Evolutionary conservation across 1,140 invertebrate species (phyloP).

Genomic region (Drosophila bipectinata): DNA sequence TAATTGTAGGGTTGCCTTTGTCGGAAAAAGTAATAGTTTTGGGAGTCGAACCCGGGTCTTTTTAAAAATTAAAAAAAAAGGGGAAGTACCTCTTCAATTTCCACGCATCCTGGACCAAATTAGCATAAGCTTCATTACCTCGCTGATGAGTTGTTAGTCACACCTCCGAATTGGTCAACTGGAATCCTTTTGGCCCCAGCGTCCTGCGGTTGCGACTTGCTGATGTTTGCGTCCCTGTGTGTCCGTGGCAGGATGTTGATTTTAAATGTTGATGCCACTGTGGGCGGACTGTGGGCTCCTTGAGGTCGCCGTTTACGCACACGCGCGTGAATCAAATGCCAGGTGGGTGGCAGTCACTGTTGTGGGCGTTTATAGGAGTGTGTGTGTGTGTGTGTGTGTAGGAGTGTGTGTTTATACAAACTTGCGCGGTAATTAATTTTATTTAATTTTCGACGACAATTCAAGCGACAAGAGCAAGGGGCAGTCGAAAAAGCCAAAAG

Average conservation of each 20-base stretch:
- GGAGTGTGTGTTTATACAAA: slow-evolving; percentile 44
- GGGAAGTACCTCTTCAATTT: background rate
- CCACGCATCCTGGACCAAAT: background rate
- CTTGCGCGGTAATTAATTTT: slow-evolving; percentile 79
- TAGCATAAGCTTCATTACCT: background rate
- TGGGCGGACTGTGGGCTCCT: slow-evolving; percentile 31
- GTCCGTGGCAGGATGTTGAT: background rate
- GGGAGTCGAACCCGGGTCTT: no score
- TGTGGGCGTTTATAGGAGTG: background rate
- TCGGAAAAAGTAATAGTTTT: no score
- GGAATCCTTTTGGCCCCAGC: slow-evolving; percentile 16
- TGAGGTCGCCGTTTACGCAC: slow-evolving; percentile 44
- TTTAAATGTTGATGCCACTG: slow-evolving; percentile 35
- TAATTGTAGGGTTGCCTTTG: no score
- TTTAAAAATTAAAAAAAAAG: no score
- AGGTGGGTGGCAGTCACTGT: slow-evolving; percentile 5
- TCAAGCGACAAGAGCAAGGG: slow-evolving; percentile 63
- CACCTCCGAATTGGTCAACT: slow-evolving; percentile 13
- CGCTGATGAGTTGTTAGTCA: background rate
- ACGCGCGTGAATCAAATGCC: slow-evolving; percentile 67
- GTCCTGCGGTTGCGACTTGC: slow-evolving; percentile 16
- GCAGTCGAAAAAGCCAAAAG: slow-evolving; percentile 9
- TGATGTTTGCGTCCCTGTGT: background rate
- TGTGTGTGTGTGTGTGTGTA: slow-evolving; percentile 13
- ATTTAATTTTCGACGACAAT: slow-evolving; percentile 82